A percentile compares a stretch with the other conserved stretches of the same genome.
phyloP scores from a whole-genome alignment of 2,888 invertebrate species.

The Drosophila gaucha region DNA sequence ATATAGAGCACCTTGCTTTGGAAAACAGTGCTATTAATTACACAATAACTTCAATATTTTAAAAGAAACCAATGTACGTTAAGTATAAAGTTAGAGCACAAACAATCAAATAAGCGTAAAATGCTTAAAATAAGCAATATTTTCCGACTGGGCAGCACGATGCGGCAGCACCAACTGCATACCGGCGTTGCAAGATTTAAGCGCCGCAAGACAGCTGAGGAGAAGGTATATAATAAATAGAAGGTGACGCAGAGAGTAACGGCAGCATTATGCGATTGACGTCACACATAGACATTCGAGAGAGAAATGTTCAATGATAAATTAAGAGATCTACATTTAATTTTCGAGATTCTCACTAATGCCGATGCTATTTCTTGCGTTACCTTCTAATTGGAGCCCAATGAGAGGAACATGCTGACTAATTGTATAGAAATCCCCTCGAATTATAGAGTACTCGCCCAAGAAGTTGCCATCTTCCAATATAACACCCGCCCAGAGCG shows the following conservation, averaged over 20 bases:
- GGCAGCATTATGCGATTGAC: constrained; percentile 1
- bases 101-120: not conserved
- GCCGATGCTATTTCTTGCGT: not conserved
- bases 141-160: constrained; percentile 21
- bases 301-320: not conserved
- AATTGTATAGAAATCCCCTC: constrained; percentile 85
- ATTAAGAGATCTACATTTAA: no score
- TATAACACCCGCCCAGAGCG: constrained; percentile 36
- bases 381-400: not conserved
- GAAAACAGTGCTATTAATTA: constrained; percentile 33
- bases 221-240: constrained; percentile 85
- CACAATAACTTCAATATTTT: constrained; percentile 36
- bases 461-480: constrained; percentile 75
- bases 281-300: constrained; percentile 6
- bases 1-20: not conserved
- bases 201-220: constrained; percentile 87
- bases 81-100: not conserved
- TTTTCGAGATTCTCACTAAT: no score
- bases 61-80: constrained; percentile 14
- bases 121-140: constrained; percentile 48
- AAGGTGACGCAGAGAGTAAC: constrained; percentile 13
- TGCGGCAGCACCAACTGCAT: constrained; percentile 45
- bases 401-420: constrained; percentile 43
- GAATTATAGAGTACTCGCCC: constrained; percentile 87
- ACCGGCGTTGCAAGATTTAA: constrained; percentile 85